These are phyloP conservation scores for Caenorhabditis japonica DNA, from an alignment of 2,888 invertebrate genomes.

Conservation along the genomic window DNA sequence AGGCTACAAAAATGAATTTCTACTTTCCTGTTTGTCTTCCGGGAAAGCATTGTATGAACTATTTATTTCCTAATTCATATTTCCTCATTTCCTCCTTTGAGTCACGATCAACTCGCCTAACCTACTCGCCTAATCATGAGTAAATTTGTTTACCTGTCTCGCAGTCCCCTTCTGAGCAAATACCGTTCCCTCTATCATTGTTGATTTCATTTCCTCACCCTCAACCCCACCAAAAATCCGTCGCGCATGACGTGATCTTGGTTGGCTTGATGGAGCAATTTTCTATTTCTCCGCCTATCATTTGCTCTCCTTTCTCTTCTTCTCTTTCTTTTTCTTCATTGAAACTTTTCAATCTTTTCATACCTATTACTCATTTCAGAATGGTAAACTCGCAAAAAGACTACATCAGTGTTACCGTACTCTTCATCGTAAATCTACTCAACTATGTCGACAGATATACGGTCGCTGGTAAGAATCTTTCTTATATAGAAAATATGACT, in stretches of 20 bases:
- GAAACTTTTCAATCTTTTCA: neutral
- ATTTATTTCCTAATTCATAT: too few relatives aligned
- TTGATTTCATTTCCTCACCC: conserved; percentile 36
- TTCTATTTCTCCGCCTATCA: neutral
- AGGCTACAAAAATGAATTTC: too few relatives aligned
- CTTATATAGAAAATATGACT: conserved; percentile 1
- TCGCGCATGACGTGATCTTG: conserved; percentile 48
- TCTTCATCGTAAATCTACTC: conserved; percentile 92
- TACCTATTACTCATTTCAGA: conserved; percentile 1
- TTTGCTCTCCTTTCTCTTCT: neutral
- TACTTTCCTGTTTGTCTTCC: too few relatives aligned
- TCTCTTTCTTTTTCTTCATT: too few relatives aligned
- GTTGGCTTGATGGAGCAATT: conserved; percentile 30
- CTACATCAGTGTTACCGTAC: conserved; percentile 58
- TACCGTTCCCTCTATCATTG: conserved; percentile 22
- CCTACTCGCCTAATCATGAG: conserved; percentile 19
- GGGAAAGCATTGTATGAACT: too few relatives aligned
- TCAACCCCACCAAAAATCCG: conserved; percentile 13
- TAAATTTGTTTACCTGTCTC: conserved; percentile 53
- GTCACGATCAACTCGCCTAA: conserved; percentile 35
- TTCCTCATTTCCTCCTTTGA: conserved; percentile 14
- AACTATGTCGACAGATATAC: conserved; percentile 99
- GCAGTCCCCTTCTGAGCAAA: conserved; percentile 34
- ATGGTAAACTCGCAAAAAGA: conserved; percentile 61
- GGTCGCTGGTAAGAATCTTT: conserved; percentile 84